Evolutionary conservation across 2,888 invertebrate species (phyloP).

Genomic region (Orchestes rusci): DNA sequence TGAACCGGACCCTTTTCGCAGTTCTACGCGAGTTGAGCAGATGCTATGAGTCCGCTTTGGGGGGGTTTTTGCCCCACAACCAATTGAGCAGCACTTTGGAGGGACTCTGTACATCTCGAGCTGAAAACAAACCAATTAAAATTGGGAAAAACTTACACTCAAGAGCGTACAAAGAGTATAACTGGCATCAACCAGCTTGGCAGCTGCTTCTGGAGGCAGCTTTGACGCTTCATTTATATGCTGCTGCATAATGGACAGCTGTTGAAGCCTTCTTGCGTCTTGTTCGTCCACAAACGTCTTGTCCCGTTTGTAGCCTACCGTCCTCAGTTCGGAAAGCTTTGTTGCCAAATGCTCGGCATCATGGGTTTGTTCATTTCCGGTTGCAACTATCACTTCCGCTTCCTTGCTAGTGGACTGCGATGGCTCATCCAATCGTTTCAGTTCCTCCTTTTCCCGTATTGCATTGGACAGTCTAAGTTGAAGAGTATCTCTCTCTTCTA

Average conservation of each 20-base stretch:
- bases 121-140: conserved; percentile 44
- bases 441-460: conserved; percentile 63
- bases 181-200: conserved; percentile 61
- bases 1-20: too few species aligned
- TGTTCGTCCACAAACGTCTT: conserved; percentile 69
- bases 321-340: conserved; percentile 67
- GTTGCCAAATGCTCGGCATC: not conserved
- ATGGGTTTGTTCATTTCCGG: not conserved
- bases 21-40: not conserved
- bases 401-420: too few species aligned
- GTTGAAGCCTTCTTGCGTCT: conserved; percentile 62
- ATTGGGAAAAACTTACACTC: not conserved
- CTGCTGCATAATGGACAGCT: conserved; percentile 64
- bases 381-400: too few species aligned
- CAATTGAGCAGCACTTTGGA: conserved; percentile 73
- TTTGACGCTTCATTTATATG: conserved; percentile 61
- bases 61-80: conserved; percentile 70
- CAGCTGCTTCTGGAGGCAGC: conserved; percentile 65
- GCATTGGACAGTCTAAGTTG: conserved; percentile 77
- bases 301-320: conserved; percentile 67
- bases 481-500: conserved; percentile 79
- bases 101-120: conserved; percentile 71
- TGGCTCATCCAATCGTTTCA: too few species aligned
- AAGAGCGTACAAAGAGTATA: conserved; percentile 59
- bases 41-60: conserved; percentile 50